phyloP scores from a whole-genome alignment of 2,888 invertebrate species.

The Empis livida region DNA sequence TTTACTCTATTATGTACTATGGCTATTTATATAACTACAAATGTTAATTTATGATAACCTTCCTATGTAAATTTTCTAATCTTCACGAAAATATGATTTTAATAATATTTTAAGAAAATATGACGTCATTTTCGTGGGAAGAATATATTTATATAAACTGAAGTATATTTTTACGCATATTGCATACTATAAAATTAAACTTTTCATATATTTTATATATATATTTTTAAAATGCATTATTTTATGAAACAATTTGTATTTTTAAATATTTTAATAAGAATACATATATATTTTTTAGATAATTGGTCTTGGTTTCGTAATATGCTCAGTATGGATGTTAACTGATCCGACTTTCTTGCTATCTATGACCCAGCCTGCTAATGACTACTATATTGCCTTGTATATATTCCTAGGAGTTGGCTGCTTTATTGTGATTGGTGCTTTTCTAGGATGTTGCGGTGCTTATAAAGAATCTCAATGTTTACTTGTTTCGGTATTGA shows the following conservation, averaged over 20 bases:
- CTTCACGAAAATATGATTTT: background rate
- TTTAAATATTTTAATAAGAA: background rate
- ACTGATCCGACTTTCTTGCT: constrained; percentile 61
- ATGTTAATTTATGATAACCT: too few species aligned
- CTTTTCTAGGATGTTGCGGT: constrained; percentile 74
- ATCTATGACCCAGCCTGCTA: constrained; percentile 43
- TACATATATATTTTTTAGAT: constrained; percentile 41
- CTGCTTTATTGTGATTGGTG: constrained; percentile 55
- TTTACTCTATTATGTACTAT: too few species aligned
- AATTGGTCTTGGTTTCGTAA: constrained; percentile 54
- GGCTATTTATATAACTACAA: too few species aligned
- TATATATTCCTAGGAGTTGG: constrained; percentile 63
- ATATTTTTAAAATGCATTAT: too few species aligned
- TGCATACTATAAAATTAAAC: too few species aligned
- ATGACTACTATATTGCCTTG: constrained; percentile 45
- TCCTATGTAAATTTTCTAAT: background rate
- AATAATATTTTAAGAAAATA: background rate
- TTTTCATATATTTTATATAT: too few species aligned
- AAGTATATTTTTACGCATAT: too few species aligned
- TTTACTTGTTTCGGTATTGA: constrained; percentile 53
- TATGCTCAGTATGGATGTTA: constrained; percentile 63
- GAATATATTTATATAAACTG: background rate
- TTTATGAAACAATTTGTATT: too few species aligned
- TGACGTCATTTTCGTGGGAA: constrained; percentile 13
- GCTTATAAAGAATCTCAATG: constrained; percentile 66